A percentile compares a stretch with the other conserved stretches of the same genome.
These are phyloP conservation scores for Lepidurus couesii DNA, from an alignment of 1,140 invertebrate species.

Conservation along the genomic window DNA sequence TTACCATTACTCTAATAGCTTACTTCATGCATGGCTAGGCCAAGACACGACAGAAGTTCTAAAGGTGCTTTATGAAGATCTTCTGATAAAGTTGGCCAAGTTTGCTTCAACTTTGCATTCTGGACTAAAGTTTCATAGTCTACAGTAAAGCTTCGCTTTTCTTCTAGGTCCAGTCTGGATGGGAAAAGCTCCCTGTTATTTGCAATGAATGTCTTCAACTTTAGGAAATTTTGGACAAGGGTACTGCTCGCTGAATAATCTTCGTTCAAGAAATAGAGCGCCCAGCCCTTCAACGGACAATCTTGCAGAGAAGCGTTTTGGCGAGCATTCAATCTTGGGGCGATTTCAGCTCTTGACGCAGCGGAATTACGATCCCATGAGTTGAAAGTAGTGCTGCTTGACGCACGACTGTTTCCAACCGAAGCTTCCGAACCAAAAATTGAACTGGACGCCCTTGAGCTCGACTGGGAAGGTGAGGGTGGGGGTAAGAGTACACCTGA, in stretches of 20 bases:
- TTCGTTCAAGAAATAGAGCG: conserved; percentile 61
- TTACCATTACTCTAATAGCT: conserved; percentile 36
- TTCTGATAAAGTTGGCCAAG: conserved; percentile 57
- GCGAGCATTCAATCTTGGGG: not conserved
- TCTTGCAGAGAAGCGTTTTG: not conserved
- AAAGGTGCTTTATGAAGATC: conserved; percentile 61
- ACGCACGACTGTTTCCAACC: no score
- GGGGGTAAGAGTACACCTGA: no score
- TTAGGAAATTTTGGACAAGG: conserved; percentile 19
- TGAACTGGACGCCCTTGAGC: no score
- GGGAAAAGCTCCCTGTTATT: conserved; percentile 52
- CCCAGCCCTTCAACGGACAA: conserved; percentile 57
- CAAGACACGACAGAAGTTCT: conserved; percentile 58
- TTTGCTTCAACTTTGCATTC: conserved; percentile 53
- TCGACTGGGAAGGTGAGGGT: no score
- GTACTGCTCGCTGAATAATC: conserved; percentile 44
- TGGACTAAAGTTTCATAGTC: conserved; percentile 57
- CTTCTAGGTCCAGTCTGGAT: conserved; percentile 52
- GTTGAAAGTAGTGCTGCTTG: not conserved
- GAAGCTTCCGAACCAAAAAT: no score
- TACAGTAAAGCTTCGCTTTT: conserved; percentile 55
- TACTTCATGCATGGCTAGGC: conserved; percentile 67
- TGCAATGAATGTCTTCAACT: conserved; percentile 43
- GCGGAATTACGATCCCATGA: not conserved
- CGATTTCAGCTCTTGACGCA: not conserved